Conservation (phyloP, 2,113 vertebrate genomes). For the Eleginops maclovinus region DNA sequence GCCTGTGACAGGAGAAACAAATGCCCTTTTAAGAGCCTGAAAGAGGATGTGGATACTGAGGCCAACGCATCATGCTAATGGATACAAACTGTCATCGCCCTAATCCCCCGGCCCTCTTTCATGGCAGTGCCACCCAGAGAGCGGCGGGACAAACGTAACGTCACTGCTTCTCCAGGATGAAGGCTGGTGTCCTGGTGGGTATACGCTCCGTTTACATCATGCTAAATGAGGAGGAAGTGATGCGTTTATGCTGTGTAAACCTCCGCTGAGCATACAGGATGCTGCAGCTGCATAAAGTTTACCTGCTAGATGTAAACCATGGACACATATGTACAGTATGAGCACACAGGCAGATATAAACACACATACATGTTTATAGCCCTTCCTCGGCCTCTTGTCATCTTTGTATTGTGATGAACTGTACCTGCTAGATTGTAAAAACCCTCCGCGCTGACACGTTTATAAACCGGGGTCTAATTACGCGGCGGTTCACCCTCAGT, state of each 20-base stretch:
- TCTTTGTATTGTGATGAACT: constrained; percentile 27
- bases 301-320: constrained; percentile 79
- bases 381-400: constrained; percentile 21
- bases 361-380: constrained; percentile 47
- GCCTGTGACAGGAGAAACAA: constrained; percentile 28
- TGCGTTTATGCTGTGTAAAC: constrained; percentile 83
- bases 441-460: constrained; percentile 32
- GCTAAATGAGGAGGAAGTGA: constrained; percentile 74
- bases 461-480: constrained; percentile 58
- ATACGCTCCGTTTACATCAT: constrained; percentile 71
- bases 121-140: constrained; percentile 71
- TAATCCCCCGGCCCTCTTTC: constrained; percentile 51
- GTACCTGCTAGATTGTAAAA: constrained; percentile 35
- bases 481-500: constrained; percentile 6
- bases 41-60: constrained; percentile 50
- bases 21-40: constrained; percentile 41
- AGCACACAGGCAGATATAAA: constrained; percentile 1
- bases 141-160: constrained; percentile 28
- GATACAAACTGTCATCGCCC: constrained; percentile 69
- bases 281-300: constrained; percentile 77
- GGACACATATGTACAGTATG: constrained; percentile 1
- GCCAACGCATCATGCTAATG: constrained; percentile 44
- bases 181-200: constrained; percentile 42
- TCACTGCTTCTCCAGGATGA: constrained; percentile 51
- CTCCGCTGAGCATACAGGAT: constrained; percentile 51